Percentiles rank a stretch among this genome's conserved stretches.
Conservation (phyloP, 2,888 invertebrate genomes). For the Apotomis turbidana region DNA sequence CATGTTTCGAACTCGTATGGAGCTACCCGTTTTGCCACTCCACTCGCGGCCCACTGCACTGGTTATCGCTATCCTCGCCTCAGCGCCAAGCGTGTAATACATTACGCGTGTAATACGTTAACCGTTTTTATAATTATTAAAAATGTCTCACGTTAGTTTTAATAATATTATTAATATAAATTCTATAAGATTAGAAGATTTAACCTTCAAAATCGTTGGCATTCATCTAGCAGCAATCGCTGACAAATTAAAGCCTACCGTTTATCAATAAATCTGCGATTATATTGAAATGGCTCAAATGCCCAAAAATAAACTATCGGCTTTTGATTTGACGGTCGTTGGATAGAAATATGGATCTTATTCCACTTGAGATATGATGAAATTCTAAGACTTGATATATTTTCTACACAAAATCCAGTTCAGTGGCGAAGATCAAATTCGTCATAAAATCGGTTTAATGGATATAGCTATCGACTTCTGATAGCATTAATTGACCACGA, state of each 20-base stretch:
- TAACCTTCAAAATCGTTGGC: conserved; percentile 1
- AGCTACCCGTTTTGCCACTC: no score
- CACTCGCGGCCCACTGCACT: no score
- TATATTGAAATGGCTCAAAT: neutral
- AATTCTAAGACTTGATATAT: neutral
- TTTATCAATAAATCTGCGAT: neutral
- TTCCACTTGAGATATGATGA: neutral
- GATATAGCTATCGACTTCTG: conserved; percentile 13
- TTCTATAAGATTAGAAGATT: neutral
- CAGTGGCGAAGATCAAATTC: conserved; percentile 1
- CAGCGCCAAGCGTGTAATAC: no score
- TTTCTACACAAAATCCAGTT: neutral
- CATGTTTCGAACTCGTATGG: no score
- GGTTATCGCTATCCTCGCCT: no score
- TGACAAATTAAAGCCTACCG: neutral
- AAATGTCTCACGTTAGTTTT: no score
- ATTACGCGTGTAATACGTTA: no score
- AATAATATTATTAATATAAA: neutral
- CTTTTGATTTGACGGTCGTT: neutral
- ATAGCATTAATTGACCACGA: conserved; percentile 19
- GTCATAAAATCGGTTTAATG: conserved; percentile 28
- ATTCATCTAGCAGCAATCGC: conserved; percentile 9
- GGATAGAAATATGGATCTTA: neutral
- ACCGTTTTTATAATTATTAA: no score
- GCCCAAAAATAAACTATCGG: no score